phyloP scores from a whole-genome alignment of 1,140 invertebrate genomes.

The Zaprionus taronus region DNA sequence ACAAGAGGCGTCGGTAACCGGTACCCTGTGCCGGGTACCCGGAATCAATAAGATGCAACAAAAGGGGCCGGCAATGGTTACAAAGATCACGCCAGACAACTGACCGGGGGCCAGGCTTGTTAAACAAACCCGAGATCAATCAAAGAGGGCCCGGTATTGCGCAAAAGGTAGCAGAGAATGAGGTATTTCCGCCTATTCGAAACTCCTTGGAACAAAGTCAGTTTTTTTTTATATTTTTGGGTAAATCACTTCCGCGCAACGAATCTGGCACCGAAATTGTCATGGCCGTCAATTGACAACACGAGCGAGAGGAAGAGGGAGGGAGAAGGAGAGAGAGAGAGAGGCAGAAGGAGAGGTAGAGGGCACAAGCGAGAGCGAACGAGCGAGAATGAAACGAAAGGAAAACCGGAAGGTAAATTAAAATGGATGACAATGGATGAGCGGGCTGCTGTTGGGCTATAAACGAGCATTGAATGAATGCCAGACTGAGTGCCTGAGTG shows the following conservation, averaged over 20 bases:
- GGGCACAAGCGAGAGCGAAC: conserved; percentile 1
- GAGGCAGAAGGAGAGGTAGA: conserved; percentile 4
- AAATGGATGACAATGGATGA: conserved; percentile 80
- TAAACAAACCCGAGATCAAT: conserved; percentile 70
- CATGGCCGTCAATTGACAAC: conserved; percentile 77
- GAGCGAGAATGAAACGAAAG: conserved; percentile 50
- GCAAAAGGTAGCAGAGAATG: conserved; percentile 48
- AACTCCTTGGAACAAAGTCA: conserved; percentile 56
- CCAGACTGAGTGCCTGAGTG: conserved; percentile 11
- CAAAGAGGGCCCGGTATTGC: conserved; percentile 35
- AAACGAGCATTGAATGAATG: conserved; percentile 78
- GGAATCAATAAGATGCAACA: conserved; percentile 38
- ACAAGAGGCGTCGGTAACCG: conserved; percentile 27
- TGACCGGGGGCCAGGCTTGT: conserved; percentile 54
- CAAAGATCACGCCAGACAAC: conserved; percentile 69
- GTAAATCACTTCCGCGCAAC: conserved; percentile 78
- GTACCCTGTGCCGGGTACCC: conserved; percentile 10
- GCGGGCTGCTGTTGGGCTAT: conserved; percentile 46
- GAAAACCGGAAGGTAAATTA: conserved; percentile 81
- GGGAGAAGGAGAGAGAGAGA: neutral
- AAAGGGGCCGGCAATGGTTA: conserved; percentile 18
- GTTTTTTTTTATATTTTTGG: conserved; percentile 31
- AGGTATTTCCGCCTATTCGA: conserved; percentile 58
- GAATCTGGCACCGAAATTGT: conserved; percentile 74
- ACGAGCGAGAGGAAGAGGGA: conserved; percentile 33